phyloP scores from a whole-genome alignment of 2,797 vertebrate species.

The Takifugu ocellatus region DNA sequence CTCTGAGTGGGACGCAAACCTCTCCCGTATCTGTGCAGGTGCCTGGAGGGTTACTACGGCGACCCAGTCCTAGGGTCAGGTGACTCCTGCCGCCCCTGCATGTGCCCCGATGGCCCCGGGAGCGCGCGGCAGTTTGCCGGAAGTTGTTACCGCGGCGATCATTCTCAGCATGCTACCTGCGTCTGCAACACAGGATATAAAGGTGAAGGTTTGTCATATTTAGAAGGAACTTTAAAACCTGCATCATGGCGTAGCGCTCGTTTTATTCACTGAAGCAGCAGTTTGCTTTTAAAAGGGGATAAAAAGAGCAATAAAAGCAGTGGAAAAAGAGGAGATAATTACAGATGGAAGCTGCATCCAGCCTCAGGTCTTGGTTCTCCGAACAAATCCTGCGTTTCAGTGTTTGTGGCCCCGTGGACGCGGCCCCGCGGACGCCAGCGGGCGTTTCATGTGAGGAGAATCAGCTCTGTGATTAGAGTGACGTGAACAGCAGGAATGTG shows the following conservation, averaged over 20 bases:
- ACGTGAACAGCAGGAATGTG: conserved; percentile 31
- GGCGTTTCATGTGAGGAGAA: conserved; percentile 23
- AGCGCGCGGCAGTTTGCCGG: conserved; percentile 87
- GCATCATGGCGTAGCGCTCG: no score
- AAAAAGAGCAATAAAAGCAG: conserved; percentile 1
- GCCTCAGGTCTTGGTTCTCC: not conserved
- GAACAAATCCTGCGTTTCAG: not conserved
- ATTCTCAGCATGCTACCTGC: conserved; percentile 82
- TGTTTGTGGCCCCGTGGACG: not conserved
- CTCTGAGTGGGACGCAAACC: not conserved
- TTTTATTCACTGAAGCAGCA: not conserved
- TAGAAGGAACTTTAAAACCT: not conserved
- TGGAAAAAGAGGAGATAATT: conserved; percentile 1
- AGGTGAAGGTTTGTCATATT: conserved; percentile 70
- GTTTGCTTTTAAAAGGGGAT: not conserved
- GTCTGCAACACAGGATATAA: conserved; percentile 85
- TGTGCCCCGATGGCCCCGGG: conserved; percentile 89
- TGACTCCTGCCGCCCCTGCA: conserved; percentile 92
- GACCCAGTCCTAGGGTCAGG: conserved; percentile 89
- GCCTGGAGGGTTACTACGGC: conserved; percentile 89
- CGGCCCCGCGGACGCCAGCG: not conserved
- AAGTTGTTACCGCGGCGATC: conserved; percentile 82
- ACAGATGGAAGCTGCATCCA: not conserved
- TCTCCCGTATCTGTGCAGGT: conserved; percentile 70
- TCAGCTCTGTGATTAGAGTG: conserved; percentile 17